These are phyloP conservation scores for Diogma glabrata DNA, from an alignment of 2,888 invertebrate genomes.

Conservation along the genomic window DNA sequence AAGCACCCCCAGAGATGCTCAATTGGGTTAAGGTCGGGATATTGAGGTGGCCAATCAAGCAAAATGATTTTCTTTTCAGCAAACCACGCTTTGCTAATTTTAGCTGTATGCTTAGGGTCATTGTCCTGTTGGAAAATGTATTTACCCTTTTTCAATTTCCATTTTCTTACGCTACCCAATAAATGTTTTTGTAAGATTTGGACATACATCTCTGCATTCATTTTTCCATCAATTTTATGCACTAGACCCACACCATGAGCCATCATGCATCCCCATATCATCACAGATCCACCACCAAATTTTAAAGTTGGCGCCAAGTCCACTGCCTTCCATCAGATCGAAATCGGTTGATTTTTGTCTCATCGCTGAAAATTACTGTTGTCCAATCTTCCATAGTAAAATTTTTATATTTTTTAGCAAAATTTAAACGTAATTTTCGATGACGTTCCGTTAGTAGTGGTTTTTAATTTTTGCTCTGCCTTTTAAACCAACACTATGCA, in stretches of 20 bases:
- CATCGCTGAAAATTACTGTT: neutral
- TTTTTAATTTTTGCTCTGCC: too few species aligned
- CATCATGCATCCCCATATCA: neutral
- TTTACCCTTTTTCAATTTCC: neutral
- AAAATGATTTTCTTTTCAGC: neutral
- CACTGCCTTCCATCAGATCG: neutral
- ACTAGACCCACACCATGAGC: neutral
- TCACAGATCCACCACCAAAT: neutral
- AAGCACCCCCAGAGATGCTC: neutral
- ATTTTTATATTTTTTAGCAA: neutral
- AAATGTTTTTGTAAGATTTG: neutral
- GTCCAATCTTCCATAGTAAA: neutral
- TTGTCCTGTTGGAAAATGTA: neutral
- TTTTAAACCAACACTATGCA: too few species aligned
- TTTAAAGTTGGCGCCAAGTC: neutral
- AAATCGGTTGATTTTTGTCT: neutral
- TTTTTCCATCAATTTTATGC: neutral
- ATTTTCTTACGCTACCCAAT: neutral
- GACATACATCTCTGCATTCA: neutral
- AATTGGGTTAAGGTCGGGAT: neutral
- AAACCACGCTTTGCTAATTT: neutral
- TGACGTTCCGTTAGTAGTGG: neutral
- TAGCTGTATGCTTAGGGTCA: neutral
- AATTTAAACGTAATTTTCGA: neutral
- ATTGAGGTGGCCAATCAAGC: neutral